phyloP scores from a whole-genome alignment of 2,888 invertebrate genomes.

The Cyaniris semiargus region DNA sequence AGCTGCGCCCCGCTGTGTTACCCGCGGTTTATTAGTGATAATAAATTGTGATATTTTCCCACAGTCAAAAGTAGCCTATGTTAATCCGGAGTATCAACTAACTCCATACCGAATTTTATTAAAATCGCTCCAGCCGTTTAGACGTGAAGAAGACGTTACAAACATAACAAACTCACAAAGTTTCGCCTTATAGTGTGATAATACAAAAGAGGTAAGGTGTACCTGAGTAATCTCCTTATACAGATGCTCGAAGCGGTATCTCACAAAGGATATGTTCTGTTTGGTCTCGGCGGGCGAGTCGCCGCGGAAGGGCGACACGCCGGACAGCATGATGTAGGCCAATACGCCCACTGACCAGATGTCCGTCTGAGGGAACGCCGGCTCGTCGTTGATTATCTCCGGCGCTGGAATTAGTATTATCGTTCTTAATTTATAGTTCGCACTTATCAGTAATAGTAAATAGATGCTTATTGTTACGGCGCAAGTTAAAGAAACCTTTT shows the following conservation, averaged over 20 bases:
- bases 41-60: too few species aligned
- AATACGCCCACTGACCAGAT: conserved; percentile 97
- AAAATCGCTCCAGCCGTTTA: too few species aligned
- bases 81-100: too few species aligned
- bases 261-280: conserved; percentile 94
- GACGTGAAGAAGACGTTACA: too few species aligned
- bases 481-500: too few species aligned
- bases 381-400: conserved; percentile 92
- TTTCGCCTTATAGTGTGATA: too few species aligned
- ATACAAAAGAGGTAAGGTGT: too few species aligned
- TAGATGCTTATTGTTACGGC: background rate
- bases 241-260: conserved; percentile 94
- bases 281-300: conserved; percentile 90
- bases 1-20: too few species aligned
- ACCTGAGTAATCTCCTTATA: conserved; percentile 95
- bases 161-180: too few species aligned
- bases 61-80: too few species aligned
- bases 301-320: conserved; percentile 94
- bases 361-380: conserved; percentile 94
- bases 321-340: conserved; percentile 94
- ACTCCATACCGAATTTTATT: too few species aligned
- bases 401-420: conserved; percentile 82
- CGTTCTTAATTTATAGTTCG: background rate
- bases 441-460: background rate
- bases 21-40: too few species aligned